These are phyloP conservation scores for Drosophila nebulosa DNA, from an alignment of 1,140 invertebrate species.

Conservation along the genomic window DNA sequence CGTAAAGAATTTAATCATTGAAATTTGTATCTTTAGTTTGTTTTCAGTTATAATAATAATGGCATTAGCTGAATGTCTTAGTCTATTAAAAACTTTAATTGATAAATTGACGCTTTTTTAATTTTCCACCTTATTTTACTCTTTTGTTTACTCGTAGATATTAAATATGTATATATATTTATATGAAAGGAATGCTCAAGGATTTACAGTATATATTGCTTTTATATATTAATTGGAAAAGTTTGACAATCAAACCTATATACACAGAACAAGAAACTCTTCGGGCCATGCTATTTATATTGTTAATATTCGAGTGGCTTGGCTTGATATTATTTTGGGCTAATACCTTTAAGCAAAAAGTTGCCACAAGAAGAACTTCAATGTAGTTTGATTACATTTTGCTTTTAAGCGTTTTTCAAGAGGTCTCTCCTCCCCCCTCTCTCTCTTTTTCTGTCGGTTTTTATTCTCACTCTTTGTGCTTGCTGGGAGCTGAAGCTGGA, in stretches of 20 bases:
- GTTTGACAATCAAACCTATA: conserved; percentile 33
- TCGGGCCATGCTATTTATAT: conserved; percentile 49
- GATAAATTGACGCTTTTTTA: no score
- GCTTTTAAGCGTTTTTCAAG: conserved; percentile 55
- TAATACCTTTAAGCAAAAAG: background rate
- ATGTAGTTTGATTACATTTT: conserved; percentile 63
- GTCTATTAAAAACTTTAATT: no score
- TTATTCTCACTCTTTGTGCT: no score
- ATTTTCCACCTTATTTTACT: no score
- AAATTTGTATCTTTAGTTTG: no score
- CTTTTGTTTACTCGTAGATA: no score
- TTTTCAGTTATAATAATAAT: no score
- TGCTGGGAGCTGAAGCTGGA: no score
- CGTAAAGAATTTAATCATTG: background rate
- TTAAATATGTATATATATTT: background rate
- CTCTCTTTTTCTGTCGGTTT: no score
- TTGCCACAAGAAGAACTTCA: conserved; percentile 31
- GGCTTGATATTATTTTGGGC: background rate
- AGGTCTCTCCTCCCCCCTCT: no score
- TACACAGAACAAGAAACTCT: conserved; percentile 13
- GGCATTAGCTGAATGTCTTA: no score
- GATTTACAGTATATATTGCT: background rate
- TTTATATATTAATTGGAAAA: conserved; percentile 52
- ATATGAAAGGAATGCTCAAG: background rate
- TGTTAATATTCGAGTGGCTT: conserved; percentile 50